Evolutionary conservation across 2,797 vertebrate genomes (phyloP), one percentile per base, ranked within the genome.

Genomic region (Smutsia gigantea): DNA sequence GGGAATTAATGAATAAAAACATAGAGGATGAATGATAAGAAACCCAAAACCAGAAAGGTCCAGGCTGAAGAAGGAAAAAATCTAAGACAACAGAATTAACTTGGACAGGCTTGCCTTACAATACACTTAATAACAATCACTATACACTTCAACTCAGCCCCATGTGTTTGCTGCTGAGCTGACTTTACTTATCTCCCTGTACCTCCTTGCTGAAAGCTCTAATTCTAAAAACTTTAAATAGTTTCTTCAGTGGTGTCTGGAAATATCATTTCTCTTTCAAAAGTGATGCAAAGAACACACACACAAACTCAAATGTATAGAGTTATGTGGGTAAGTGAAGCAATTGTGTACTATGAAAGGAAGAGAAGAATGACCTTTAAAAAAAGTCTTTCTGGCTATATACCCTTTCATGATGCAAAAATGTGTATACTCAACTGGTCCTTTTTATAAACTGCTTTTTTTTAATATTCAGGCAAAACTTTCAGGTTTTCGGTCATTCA

Each of bases 401-500:
- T 71, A 84, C 74, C 37, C 53, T 84, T 71, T 39, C n/a, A 21
- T 34, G 57, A 46, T n/a, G 57, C 23, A 82, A 29, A 93, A 25
- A 91, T 46, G 34, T 17, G n/a, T 39, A 46, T 39, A 71, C 13
- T 69, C 23, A 87, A 53, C 10, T 37, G 42, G 49, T 18, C 13
- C 25, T 94, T 91, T 51, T 88, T 23, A 42, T 21, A 64, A 64
- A 53, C 79, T 27, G 10, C 4, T 71, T 17, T 94, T 92, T 69
- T 69, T 63, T 17, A 72, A 75, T 21, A 77, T 84, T 78, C 27
- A 31, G 51, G 59, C 61, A 78, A 94, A 94, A 92, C n/a, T 63
- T 39, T 87, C 15, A 69, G 75, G 17, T 39, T 83, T 94, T 39
- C n/a, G 39, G 68, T 93, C n/a, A 83, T 72, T 94, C 49, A 37